Evolutionary conservation across 2,113 vertebrate genomes (phyloP), one percentile per base, ranked within the genome.

Genomic region (Melanotaenia duboulayi): DNA sequence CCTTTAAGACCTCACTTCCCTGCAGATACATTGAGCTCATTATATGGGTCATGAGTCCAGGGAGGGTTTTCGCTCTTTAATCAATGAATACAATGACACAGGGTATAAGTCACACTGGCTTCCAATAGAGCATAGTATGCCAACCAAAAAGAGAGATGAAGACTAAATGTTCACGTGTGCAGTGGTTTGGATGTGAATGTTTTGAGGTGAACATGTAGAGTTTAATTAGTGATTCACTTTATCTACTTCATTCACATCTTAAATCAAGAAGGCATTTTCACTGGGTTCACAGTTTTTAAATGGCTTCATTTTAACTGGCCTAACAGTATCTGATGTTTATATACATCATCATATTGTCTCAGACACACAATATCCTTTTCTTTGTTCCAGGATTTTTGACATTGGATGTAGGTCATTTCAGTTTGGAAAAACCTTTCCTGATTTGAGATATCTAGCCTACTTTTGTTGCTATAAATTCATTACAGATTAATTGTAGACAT

Each of bases 1-100:
- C 44, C 62, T 66, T 82, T 58, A 68, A 79, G 42, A n/a, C 70
- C 57, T 19, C 76, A 24, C 63, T 22, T 14, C 19, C 54, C 28
- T 37, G 12, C 61, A 25, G 54, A 65, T 75, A 74, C 86, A 83
- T 40, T 40, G 63, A 62, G 73, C 81, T 86, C 85, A 86, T 90
- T 90, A 87, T 80, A 75, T 76, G 78, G 86, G 82, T 69, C 37
- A 65, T 81, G 83, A 77, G 74, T 79, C 69, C 68, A 20, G 73
- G 70, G 86, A 83, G 68, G 66, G 82, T 72, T 74, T 44, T 62
- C 66, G 74, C 75, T 77, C 73, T 82, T 84, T 82, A 85, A 90
- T 82, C 86, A 88, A 85, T 85, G 78, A 74, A 28, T 67, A 37
- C 24, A 28, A 78, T 83, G 84, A 82, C 84, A 87, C 70, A 49